Conservation (phyloP, 2,888 invertebrate genomes). For the Notocelia uddmanniana region DNA sequence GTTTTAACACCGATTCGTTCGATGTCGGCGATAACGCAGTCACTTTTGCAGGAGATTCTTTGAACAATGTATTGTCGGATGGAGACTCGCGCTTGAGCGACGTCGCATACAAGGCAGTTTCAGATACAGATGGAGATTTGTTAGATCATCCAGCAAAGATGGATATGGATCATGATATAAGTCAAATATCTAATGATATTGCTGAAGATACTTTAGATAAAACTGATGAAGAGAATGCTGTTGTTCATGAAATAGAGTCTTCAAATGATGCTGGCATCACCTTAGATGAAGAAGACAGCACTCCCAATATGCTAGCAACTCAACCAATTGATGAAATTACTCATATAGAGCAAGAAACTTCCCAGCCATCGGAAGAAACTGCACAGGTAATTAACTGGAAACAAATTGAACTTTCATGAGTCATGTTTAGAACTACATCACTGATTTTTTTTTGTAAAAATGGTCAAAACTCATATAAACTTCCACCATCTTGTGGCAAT, state of each 20-base stretch:
- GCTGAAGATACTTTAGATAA: conserved; percentile 36
- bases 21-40: conserved; percentile 81
- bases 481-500: too few relatives aligned
- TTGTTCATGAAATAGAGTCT: conserved; percentile 38
- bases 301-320: conserved; percentile 2
- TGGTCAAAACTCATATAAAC: too few relatives aligned
- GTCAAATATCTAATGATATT: conserved; percentile 54
- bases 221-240: conserved; percentile 33
- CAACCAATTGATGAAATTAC: background rate
- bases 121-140: conserved; percentile 71
- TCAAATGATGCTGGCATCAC: conserved; percentile 36
- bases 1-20: conserved; percentile 73
- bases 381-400: background rate
- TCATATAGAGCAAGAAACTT: background rate
- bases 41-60: conserved; percentile 74
- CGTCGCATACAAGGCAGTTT: conserved; percentile 61
- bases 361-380: background rate
- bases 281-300: conserved; percentile 9
- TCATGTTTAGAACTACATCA: too few relatives aligned
- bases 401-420: too few relatives aligned
- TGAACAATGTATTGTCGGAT: conserved; percentile 73
- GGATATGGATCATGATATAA: conserved; percentile 55
- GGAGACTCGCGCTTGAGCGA: conserved; percentile 76
- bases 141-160: conserved; percentile 62
- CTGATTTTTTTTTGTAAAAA: too few relatives aligned